These are phyloP conservation scores for Momotus momota DNA, from an alignment of 2,797 vertebrate genomes.

Conservation along the genomic window DNA sequence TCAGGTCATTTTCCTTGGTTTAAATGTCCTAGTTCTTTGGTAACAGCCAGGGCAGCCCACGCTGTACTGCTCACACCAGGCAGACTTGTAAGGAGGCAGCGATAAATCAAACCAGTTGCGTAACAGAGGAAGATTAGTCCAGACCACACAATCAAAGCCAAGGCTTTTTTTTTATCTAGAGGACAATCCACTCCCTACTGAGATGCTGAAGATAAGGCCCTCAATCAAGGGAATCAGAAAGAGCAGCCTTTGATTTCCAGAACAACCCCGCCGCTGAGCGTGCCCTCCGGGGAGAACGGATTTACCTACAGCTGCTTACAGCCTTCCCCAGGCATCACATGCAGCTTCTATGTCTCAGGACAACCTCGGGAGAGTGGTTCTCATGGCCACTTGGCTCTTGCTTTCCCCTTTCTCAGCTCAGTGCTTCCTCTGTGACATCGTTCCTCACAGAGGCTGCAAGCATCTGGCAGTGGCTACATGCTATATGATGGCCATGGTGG, in stretches of 20 bases:
- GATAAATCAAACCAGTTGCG: not conserved
- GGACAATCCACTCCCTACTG: not conserved
- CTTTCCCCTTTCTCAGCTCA: not conserved
- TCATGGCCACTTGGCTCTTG: rapidly evolving
- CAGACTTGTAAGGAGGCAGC: not conserved
- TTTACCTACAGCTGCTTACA: not conserved
- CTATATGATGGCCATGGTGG: rapidly evolving
- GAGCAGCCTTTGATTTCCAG: not conserved
- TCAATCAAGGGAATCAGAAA: not conserved
- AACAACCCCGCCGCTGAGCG: not conserved
- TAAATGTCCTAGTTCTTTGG: not conserved
- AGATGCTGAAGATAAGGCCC: not conserved
- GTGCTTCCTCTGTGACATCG: rapidly evolving
- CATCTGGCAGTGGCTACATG: not conserved
- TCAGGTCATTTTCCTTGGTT: not conserved
- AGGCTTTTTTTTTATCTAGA: not conserved
- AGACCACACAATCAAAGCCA: not conserved
- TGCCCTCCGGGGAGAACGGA: not conserved
- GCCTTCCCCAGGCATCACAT: not conserved
- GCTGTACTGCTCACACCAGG: not conserved
- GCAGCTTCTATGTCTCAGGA: not conserved
- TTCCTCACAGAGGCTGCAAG: not conserved
- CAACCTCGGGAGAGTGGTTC: not conserved
- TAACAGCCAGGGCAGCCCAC: not conserved
- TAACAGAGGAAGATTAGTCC: not conserved